These are phyloP conservation scores for Pomacea canaliculata DNA, from an alignment of 2,888 invertebrate genomes.

Conservation along the genomic window DNA sequence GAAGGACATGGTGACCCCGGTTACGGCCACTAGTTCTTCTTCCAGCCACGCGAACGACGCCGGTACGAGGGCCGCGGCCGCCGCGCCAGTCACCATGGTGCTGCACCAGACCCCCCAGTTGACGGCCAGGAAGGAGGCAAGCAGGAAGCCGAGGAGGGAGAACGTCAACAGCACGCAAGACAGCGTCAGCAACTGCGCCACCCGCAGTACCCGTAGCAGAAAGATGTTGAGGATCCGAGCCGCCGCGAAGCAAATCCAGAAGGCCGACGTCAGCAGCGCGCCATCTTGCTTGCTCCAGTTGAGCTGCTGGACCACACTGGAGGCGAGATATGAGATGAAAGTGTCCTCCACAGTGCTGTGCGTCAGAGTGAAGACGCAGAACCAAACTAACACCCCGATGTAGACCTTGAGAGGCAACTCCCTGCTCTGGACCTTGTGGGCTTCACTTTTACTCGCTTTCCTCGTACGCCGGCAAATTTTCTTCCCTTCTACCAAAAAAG, in stretches of 20 bases:
- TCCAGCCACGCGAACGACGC: conserved; percentile 70
- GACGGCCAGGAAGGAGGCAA: conserved; percentile 29
- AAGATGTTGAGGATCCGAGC: conserved; percentile 67
- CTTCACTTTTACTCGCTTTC: conserved; percentile 12
- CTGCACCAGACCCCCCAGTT: conserved; percentile 59
- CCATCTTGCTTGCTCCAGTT: conserved; percentile 58
- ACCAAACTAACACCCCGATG: conserved; percentile 52
- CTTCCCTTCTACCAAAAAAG: not conserved
- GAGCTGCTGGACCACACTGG: conserved; percentile 61
- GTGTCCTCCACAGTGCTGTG: conserved; percentile 68
- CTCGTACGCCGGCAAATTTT: not conserved
- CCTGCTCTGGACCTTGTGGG: conserved; percentile 52
- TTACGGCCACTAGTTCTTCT: conserved; percentile 64
- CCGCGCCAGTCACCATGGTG: conserved; percentile 63
- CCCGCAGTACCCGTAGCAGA: conserved; percentile 61
- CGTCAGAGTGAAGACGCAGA: conserved; percentile 61
- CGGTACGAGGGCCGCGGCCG: conserved; percentile 70
- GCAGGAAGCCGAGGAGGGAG: conserved; percentile 39
- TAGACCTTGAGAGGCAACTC: conserved; percentile 36
- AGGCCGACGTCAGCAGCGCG: conserved; percentile 64
- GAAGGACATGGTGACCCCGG: conserved; percentile 67
- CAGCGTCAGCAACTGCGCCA: conserved; percentile 63
- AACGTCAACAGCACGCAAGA: conserved; percentile 46
- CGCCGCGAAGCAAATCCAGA: conserved; percentile 69
- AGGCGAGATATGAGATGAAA: conserved; percentile 64